Evolutionary conservation across 2,113 vertebrate species (phyloP), one percentile per base, ranked within the genome.

Genomic region (Parus major): DNA sequence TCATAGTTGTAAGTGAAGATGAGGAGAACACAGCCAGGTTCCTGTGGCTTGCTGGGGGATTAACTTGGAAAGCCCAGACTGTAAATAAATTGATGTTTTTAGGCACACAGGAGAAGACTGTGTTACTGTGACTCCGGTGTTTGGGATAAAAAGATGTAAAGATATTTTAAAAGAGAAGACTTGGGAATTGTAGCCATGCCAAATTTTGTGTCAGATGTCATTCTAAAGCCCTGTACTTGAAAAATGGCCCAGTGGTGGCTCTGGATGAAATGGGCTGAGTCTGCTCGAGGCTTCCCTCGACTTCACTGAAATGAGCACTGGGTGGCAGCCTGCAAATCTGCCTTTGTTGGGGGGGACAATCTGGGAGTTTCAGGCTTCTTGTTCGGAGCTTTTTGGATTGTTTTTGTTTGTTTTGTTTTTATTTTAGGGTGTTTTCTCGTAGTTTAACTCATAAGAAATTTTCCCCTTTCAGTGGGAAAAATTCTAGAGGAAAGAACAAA

Each of bases 291-390:
- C 64, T 86, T 69, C 68, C 52, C 50, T 77, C 0, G 2, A 25
- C 71, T 86, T 90, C 35, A 55, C 3, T 68, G 82, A n/a, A 90
- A 68, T 24, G 79, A 95, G 93, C 92, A 68, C 88, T 95, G 93
- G 90, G 79, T 93, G 90, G 88, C 93, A 90, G 69, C 82, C 92
- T 88, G 78, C 68, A 44, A 63, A n/a, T 56, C n/a, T 0, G 10
- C 60, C 46, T 68, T n/a, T 39, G 17, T 28, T 64, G 36, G 60
- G 52, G 86, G 25, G 82, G 88, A 31, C 42, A 50, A 17, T 42
- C 39, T 2, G 4, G 12, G 35, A 39, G 16, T 75, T 86, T 16
- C 66, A 63, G 41, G 65, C 27, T 64, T 49, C 33, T 52, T 60
- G 23, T 31, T 49, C 41, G 53, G 46, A 10, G 8, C 1, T 4